Evolutionary conservation across 30 jellyfish, hydroid and myxozoan species (phyloP).

Genomic region (Hydra vulgaris): DNA sequence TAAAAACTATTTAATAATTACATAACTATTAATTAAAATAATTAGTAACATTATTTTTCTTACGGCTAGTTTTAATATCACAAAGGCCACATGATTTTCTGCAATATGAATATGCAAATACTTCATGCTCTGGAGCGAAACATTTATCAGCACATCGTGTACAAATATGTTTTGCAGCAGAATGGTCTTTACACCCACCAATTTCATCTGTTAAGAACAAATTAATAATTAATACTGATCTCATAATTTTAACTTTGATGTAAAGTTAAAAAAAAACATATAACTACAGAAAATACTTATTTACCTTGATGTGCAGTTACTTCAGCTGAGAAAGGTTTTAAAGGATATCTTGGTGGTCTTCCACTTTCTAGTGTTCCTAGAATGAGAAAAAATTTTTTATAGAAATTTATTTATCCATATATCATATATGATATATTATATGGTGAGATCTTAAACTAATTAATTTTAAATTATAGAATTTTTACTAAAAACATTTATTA

Average conservation of each 20-base stretch:
- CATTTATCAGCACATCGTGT: constrained; percentile 63
- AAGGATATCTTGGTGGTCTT: constrained; percentile 73
- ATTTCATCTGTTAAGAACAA: constrained; percentile 43
- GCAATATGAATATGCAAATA: constrained; percentile 76
- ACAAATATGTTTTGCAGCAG: constrained; percentile 53
- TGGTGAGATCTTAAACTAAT: no score
- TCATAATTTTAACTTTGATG: no score
- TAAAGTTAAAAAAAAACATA: no score
- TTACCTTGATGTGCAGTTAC: constrained; percentile 84
- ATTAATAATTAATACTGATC: background rate
- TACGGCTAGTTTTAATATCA: constrained; percentile 54
- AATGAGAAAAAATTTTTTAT: background rate
- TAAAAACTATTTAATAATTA: no score
- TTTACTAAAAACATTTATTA: no score
- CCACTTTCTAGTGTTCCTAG: constrained; percentile 66
- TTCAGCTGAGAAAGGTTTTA: constrained; percentile 77
- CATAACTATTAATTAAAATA: no score
- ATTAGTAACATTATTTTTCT: background rate
- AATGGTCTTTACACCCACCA: constrained; percentile 86
- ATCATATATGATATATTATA: no score
- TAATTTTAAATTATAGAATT: no score
- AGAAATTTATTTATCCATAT: no score
- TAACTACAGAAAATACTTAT: background rate
- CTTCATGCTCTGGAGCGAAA: constrained; percentile 76
- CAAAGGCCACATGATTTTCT: constrained; percentile 76